Evolutionary conservation across 2,888 invertebrate species (phyloP), one percentile per base, ranked within the genome.

Genomic region (Spodoptera picta): DNA sequence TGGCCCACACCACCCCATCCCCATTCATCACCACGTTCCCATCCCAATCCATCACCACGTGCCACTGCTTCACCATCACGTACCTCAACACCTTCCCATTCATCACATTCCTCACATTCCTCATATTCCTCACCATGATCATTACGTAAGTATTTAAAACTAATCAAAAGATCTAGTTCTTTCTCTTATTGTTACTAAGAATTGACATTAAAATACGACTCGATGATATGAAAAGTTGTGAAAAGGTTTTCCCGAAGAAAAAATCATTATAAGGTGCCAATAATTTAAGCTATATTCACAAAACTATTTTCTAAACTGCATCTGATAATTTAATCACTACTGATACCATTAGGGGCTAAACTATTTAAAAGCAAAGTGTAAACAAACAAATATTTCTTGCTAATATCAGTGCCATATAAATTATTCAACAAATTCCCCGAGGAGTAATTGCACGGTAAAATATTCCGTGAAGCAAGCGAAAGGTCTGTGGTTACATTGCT

Each of bases 71-170:
- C 90, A 90, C 45, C 88, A 84, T 51, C 83, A 85, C 45, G 66
- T 86, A 12, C 88, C 87, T n/a, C 72, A 83, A 52, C 87, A 81
- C 53, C 75, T 79, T 12, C 83, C 67, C 10, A 78, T 61, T 69
- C 84, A 77, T 47, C 85, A 86, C 46, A 75, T 85, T 41, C 83
- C 87, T 11, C 88, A 90, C 70, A 78, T 61, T 69, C 84, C 76
- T 48, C 85, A 86, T 45, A 75, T 85, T 36, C 83, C 87, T 11
- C 88, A 90, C 70, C 85, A 90, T 79, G 93, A 94, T 54, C 92
- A 93, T 77, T 92, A 92, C 78, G 94, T 94, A 61, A 93, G 94
- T 91, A 75, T 43, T 23, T 1, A 47, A 7, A 3, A 24, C 3
- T 11, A 14, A 48, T 48, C 2, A 7, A 43, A 43, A 44, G 19